Base-by-base conservation (phyloP, 2,113 vertebrate species). In the Elephantulus edwardii region DNA sequence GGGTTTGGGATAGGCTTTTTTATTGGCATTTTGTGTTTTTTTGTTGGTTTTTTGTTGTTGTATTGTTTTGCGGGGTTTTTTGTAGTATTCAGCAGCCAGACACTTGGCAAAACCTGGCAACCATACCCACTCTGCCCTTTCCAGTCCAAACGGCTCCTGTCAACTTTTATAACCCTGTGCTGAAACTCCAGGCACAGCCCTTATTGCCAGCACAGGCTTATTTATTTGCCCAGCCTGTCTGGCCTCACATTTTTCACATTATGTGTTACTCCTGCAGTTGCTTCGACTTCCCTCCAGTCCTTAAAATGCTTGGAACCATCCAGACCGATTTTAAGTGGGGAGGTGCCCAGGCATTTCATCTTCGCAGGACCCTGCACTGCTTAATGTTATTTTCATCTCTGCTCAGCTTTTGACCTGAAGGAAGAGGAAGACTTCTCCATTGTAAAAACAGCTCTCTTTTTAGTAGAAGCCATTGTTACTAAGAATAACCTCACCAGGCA, bases 41-140 rank as follows among this genome's bases (percentile, higher is more conserved):
- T n/a, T n/a, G n/a, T n/a, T n/a, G n/a, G n/a, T n/a, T n/a, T n/a
- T n/a, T n/a, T n/a, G n/a, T n/a, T n/a, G n/a, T n/a, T 56, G 54
- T 56, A 24, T 56, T 17, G 19, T 17, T 56, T 17, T 56, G 54
- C 26, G 54, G 19, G 54, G 19, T 17, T 56, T 91, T 66, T 88
- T 86, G 46, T 84, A 81, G 89, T 87, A 79, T 94, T 92, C 90
- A 93, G 82, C 89, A 92, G 92, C 86, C 70, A 5, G 70, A 93
- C n/a, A 14, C 94, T 94, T 94, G 96, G 93, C 95, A 95, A 89
- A 96, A 91, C 72, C 89, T 93, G 64, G 92, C 86, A 84, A 91
- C 92, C 64, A 88, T 96, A 94, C 76, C 91, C 93, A 91, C 77
- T 28, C 66, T 76, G 90, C 58, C 94, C 86, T 93, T 95, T 95